These are phyloP conservation scores for Hippolais icterina DNA, from an alignment of 2,113 vertebrate species.

Conservation along the genomic window DNA sequence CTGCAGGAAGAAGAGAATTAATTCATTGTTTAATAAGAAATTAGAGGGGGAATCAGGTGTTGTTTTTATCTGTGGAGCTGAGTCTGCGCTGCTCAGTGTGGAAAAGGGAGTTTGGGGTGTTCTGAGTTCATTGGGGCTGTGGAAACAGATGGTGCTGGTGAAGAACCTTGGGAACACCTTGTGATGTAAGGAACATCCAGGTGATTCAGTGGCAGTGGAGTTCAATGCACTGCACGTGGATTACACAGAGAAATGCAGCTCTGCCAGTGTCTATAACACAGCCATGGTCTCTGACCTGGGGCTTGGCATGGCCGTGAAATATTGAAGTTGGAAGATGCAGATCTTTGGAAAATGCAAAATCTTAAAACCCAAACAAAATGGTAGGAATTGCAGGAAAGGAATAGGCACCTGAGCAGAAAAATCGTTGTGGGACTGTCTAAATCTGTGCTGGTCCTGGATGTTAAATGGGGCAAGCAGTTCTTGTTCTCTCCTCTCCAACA, in stretches of 20 bases:
- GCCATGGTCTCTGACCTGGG: background rate
- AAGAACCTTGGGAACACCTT: background rate
- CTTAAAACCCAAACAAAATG: background rate
- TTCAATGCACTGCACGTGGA: fast-evolving
- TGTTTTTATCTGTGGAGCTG: background rate
- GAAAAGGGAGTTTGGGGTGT: background rate
- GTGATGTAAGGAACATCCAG: background rate
- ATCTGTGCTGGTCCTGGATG: background rate
- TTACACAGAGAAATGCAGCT: background rate
- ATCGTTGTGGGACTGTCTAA: fast-evolving
- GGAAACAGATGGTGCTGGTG: background rate
- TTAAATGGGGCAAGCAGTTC: fast-evolving
- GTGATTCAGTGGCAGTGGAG: background rate
- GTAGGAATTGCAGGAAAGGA: background rate
- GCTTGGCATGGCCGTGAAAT: background rate
- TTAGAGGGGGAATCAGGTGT: background rate
- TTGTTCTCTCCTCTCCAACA: background rate
- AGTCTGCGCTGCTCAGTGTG: background rate
- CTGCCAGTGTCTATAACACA: fast-evolving
- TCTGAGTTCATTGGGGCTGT: too few species aligned
- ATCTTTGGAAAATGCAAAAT: background rate
- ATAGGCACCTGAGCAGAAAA: background rate
- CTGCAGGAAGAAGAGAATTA: background rate
- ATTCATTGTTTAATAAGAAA: background rate
- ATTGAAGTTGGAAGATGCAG: fast-evolving